Base-by-base conservation (phyloP, 2,888 invertebrate species). In the Steinernema scapterisci region DNA sequence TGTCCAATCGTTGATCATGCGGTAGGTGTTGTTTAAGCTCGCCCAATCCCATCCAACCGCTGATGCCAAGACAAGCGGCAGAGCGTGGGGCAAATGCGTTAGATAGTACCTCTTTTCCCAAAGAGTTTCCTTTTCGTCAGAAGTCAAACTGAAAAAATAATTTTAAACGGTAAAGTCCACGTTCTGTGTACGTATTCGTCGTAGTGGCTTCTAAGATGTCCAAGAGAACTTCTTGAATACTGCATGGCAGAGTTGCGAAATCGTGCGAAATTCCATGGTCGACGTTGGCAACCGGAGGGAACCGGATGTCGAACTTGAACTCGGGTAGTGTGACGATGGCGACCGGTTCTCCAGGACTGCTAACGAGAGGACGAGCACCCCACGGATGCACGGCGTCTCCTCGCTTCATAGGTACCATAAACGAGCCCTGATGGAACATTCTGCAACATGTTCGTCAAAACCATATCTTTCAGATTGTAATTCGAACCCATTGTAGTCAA, bases 1-100 rank as follows among this genome's bases (percentile, higher is more conserved):
- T 0, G 76, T 75, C 86, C 97, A 99, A n/a, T 92, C 91, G 52
- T 92, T 90, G n/a, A 99, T 88, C 88, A 97, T 91, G 0, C 93
- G 91, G 86, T 97, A 93, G 76, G 97, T 91, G 87, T 95, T 95
- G 9, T 73, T 71, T 2, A 81, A 52, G 44, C 72, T 76, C 16
- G 75, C 72, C 38, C 76, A 70, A 44, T 83, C 77, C 81, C 81
- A 81, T 9, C 78, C 72, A 27, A 73, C 71, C 1, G 76, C 77
- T 2, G 82, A 73, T 5, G 73, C 72, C 70, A 89, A 83, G 74
- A 89, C 88, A 76, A 88, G 83, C 44, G 89, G 89, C 73, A 89
- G 85, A 71, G 89, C 86, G 76, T 81, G 80, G 0, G 86, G 87
- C 11, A 82, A 76, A 45, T 79, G 82, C 51, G 83, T 83, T 72